phyloP scores from a whole-genome alignment of 2,113 vertebrate species.

The Ornithorhynchus anatinus region DNA sequence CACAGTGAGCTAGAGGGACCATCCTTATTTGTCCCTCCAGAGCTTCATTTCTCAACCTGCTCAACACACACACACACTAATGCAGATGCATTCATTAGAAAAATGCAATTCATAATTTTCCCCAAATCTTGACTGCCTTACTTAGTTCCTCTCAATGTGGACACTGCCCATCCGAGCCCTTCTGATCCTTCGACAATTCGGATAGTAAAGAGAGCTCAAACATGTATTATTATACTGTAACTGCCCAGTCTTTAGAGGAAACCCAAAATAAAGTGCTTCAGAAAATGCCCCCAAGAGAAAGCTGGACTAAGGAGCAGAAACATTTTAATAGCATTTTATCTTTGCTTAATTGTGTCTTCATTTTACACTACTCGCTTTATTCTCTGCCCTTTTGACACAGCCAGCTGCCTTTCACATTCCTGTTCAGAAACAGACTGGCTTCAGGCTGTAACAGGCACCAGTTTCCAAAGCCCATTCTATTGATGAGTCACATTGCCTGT shows the following conservation, averaged over 20 bases:
- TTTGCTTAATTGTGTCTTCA: slow-evolving; percentile 67
- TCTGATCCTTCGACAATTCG: too few relatives aligned
- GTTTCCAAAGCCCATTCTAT: slow-evolving; percentile 64
- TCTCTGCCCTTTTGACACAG: slow-evolving; percentile 76
- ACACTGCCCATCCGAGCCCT: too few relatives aligned
- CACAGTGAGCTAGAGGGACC: too few relatives aligned
- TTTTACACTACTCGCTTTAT: slow-evolving; percentile 76
- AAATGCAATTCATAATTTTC: too few relatives aligned
- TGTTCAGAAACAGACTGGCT: slow-evolving; percentile 68
- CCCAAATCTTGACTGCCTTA: too few relatives aligned
- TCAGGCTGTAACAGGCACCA: slow-evolving; percentile 80
- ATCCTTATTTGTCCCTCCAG: too few relatives aligned
- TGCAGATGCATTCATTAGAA: too few relatives aligned
- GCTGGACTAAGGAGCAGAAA: slow-evolving; percentile 35
- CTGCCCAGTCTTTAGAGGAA: slow-evolving; percentile 6
- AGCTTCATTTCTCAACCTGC: too few relatives aligned
- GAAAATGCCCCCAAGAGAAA: slow-evolving; percentile 33
- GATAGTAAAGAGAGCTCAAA: slow-evolving; percentile 20
- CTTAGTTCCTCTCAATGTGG: too few relatives aligned
- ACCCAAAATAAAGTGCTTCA: slow-evolving; percentile 35
- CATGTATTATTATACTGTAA: slow-evolving; percentile 19
- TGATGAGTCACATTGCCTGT: slow-evolving; percentile 66
- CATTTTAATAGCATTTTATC: slow-evolving; percentile 54
- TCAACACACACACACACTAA: too few relatives aligned
- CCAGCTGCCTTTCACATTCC: slow-evolving; percentile 74